Percentiles rank a stretch among this genome's conserved stretches.
phyloP scores from a whole-genome alignment of 1,140 invertebrate species.

The Cherax quadricarinatus region DNA sequence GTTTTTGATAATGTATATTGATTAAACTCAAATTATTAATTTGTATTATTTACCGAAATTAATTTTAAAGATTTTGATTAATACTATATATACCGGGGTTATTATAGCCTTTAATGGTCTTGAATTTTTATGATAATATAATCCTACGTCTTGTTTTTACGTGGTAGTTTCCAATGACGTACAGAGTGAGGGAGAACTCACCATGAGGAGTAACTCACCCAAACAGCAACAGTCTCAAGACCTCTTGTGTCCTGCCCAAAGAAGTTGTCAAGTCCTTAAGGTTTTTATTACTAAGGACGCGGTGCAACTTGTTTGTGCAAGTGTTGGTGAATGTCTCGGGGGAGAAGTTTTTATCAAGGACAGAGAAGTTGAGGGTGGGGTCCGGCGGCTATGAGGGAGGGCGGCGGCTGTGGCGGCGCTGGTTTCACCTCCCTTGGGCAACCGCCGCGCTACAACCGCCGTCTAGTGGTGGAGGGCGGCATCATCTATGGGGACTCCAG shows the following conservation, averaged over 20 bases:
- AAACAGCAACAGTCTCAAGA: background rate
- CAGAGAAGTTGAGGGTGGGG: constrained; percentile 17
- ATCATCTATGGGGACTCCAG: constrained; percentile 19
- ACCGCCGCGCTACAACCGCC: background rate
- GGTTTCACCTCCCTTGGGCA: background rate
- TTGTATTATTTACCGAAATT: too few species aligned
- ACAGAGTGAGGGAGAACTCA: background rate
- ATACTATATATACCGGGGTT: too few species aligned
- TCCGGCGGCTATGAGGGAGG: background rate
- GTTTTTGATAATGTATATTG: too few species aligned
- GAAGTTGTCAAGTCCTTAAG: background rate
- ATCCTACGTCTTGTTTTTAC: background rate
- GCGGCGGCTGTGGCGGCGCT: background rate
- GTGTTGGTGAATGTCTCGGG: background rate
- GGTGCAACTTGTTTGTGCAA: constrained; percentile 19
- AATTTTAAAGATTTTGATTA: too few species aligned
- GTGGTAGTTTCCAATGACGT: background rate
- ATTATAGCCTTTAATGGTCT: too few species aligned
- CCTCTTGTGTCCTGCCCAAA: background rate
- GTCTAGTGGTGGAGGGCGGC: background rate
- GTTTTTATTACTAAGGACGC: background rate
- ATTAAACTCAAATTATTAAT: too few species aligned
- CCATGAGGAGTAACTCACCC: background rate
- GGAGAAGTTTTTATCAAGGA: background rate
- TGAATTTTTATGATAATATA: too few species aligned